phyloP scores from a whole-genome alignment of 2,888 invertebrate genomes.

The Acrocyrtus sp. region DNA sequence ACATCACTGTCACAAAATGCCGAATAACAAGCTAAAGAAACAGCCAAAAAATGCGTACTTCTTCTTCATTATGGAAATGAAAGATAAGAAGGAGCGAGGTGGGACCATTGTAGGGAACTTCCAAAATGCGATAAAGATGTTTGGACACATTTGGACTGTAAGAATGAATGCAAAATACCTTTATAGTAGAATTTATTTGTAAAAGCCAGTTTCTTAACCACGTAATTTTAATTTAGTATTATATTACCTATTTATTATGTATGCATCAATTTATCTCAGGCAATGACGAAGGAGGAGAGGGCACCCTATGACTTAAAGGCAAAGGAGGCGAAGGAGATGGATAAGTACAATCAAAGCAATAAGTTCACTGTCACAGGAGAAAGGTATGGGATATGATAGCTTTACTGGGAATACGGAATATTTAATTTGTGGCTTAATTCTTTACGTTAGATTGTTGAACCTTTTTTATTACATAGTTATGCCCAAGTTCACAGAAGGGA shows the following conservation, averaged over 20 bases:
- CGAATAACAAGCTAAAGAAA: constrained; percentile 59
- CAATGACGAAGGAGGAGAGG: constrained; percentile 49
- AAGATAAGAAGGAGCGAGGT: constrained; percentile 40
- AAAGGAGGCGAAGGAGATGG: constrained; percentile 54
- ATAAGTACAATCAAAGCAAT: constrained; percentile 52
- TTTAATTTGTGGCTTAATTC: not conserved
- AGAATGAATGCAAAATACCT: constrained; percentile 17
- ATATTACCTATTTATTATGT: not conserved
- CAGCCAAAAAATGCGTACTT: constrained; percentile 56
- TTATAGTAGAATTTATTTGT: not conserved
- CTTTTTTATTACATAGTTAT: constrained; percentile 36
- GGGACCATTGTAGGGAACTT: constrained; percentile 55
- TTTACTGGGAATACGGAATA: not conserved
- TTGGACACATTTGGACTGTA: constrained; percentile 59
- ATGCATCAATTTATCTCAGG: constrained; percentile 36
- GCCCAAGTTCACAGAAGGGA: constrained; percentile 41
- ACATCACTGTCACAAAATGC: constrained; percentile 37
- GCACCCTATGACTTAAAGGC: constrained; percentile 56
- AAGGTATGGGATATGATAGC: constrained; percentile 50
- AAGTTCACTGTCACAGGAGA: constrained; percentile 60
- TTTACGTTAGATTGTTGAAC: not conserved
- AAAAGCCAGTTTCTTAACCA: not conserved
- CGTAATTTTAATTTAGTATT: not conserved
- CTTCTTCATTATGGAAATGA: constrained; percentile 57
- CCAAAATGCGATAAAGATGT: constrained; percentile 44